A percentile compares a stretch with the other conserved stretches of the same genome.
phyloP scores from a whole-genome alignment of 2,888 invertebrate genomes.

The Cactoblastis cactorum region DNA sequence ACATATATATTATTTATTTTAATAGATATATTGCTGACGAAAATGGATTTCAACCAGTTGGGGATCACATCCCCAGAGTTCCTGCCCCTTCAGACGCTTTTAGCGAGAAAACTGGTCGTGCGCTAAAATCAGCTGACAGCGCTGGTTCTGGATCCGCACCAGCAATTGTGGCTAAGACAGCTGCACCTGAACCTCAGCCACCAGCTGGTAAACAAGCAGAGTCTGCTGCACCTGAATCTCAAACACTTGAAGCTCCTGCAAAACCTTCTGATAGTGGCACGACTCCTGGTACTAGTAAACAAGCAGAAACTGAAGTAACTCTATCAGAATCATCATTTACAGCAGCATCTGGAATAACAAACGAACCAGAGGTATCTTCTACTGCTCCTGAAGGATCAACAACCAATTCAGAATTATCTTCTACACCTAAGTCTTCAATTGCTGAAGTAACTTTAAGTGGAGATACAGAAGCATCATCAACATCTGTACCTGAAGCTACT shows the following conservation, averaged over 20 bases:
- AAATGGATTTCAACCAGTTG: slow-evolving; percentile 84
- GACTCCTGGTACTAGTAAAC: background rate
- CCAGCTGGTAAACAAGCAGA: slow-evolving; percentile 2
- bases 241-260: background rate
- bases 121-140: slow-evolving; percentile 35
- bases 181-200: slow-evolving; percentile 13
- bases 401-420: slow-evolving; percentile 13
- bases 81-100: slow-evolving; percentile 28
- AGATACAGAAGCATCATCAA: slow-evolving; percentile 14
- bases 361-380: background rate
- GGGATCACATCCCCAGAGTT: slow-evolving; percentile 80
- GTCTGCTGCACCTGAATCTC: background rate
- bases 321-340: background rate
- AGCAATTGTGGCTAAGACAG: slow-evolving; percentile 18
- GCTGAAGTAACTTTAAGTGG: slow-evolving; percentile 8
- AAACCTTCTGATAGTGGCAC: background rate
- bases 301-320: background rate
- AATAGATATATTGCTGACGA: slow-evolving; percentile 84
- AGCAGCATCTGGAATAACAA: background rate
- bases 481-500: slow-evolving; percentile 7
- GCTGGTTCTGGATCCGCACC: slow-evolving; percentile 33
- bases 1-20: slow-evolving; percentile 12
- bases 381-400: slow-evolving; percentile 17
- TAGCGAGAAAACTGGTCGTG: slow-evolving; percentile 40
- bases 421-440: slow-evolving; percentile 7